phyloP scores from a whole-genome alignment of 2,888 invertebrate species.

The Embidobia sp. region DNA sequence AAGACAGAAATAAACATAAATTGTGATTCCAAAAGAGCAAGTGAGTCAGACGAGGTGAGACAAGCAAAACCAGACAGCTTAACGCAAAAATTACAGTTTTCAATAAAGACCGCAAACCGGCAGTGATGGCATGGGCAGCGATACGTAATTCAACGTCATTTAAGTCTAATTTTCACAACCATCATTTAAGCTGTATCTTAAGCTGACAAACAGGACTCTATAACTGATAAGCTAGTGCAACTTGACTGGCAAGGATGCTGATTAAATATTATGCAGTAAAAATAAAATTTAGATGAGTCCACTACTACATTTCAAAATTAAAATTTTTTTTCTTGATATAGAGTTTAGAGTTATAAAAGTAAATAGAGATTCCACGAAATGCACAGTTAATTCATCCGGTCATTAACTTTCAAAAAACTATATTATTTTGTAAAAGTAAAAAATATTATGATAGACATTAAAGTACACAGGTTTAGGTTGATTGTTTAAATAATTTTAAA shows the following conservation, averaged over 20 bases:
- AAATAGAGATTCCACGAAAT: too few species aligned
- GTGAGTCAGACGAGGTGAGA: conserved; percentile 24
- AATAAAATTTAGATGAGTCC: too few species aligned
- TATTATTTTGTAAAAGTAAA: too few species aligned
- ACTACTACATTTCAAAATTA: conserved; percentile 23
- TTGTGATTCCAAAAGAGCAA: background rate
- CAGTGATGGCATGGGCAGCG: conserved; percentile 31
- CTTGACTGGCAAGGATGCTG: conserved; percentile 45
- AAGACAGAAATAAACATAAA: conserved; percentile 7
- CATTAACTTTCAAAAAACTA: too few species aligned
- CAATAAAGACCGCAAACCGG: conserved; percentile 45
- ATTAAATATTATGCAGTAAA: conserved; percentile 32
- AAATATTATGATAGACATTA: too few species aligned
- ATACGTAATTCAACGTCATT: conserved; percentile 39
- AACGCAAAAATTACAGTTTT: conserved; percentile 47
- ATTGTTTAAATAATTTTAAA: too few species aligned
- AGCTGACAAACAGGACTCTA: conserved; percentile 51
- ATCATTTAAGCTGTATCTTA: conserved; percentile 40
- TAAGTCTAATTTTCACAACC: conserved; percentile 48
- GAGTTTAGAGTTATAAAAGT: too few species aligned
- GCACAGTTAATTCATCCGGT: too few species aligned
- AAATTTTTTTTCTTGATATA: too few species aligned
- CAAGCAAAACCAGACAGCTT: conserved; percentile 44
- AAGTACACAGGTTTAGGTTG: too few species aligned
- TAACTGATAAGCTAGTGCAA: conserved; percentile 36